These are phyloP conservation scores for Pseudopleuronectes americanus DNA, from an alignment of 2,797 vertebrate species.

Conservation along the genomic window DNA sequence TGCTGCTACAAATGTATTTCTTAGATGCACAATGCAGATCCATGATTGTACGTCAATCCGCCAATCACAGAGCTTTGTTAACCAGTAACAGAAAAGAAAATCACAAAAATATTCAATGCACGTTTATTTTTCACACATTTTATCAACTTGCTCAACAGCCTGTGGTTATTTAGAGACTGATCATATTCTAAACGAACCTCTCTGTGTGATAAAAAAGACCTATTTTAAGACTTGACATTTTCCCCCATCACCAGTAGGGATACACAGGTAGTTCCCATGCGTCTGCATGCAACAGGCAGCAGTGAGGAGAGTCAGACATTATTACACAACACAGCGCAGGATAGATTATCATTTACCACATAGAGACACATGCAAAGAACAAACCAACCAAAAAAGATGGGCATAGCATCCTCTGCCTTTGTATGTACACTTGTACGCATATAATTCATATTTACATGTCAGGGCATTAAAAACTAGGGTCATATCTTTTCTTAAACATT, in stretches of 20 bases:
- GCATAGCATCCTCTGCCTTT: conserved; percentile 90
- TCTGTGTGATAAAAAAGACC: conserved; percentile 78
- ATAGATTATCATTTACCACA: conserved; percentile 94
- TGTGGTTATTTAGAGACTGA: conserved; percentile 79
- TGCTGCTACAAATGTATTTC: conserved; percentile 83
- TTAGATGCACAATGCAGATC: conserved; percentile 83
- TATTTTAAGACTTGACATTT: conserved; percentile 88
- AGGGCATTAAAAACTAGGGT: conserved; percentile 94
- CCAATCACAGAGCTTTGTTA: conserved; percentile 74
- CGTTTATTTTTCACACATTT: conserved; percentile 81
- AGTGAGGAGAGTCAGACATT: conserved; percentile 86
- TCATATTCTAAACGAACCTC: conserved; percentile 79
- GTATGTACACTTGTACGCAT: conserved; percentile 98
- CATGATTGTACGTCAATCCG: conserved; percentile 82
- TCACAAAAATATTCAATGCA: conserved; percentile 83
- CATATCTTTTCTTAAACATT: conserved; percentile 95
- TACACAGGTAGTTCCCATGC: conserved; percentile 89
- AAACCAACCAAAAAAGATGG: conserved; percentile 79
- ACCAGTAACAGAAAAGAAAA: conserved; percentile 82
- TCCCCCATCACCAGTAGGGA: conserved; percentile 84
- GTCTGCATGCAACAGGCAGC: conserved; percentile 89
- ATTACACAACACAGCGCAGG: conserved; percentile 86
- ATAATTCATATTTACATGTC: conserved; percentile 93
- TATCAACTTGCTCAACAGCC: conserved; percentile 80
- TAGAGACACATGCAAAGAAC: conserved; percentile 98